phyloP scores from a whole-genome alignment of 64 coral and sea anemone species.

The Astreopora myriophthalma region DNA sequence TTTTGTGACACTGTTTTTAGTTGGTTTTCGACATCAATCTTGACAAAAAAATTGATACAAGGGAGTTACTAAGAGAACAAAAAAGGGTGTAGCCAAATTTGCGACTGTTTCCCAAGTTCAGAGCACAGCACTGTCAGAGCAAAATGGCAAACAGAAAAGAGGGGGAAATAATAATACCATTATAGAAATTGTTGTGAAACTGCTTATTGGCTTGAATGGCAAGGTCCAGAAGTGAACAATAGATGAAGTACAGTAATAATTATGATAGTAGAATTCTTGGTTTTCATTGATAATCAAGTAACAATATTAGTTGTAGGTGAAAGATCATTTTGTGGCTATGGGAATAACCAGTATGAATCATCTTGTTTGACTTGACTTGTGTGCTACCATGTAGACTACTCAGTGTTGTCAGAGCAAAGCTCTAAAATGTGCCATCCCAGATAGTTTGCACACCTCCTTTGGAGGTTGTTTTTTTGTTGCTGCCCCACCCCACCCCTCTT shows the following conservation, averaged over 20 bases:
- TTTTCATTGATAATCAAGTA: not conserved
- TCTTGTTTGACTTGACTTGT: not conserved
- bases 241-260: not conserved
- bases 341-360: not conserved
- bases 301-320: not conserved
- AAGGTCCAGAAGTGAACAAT: not conserved
- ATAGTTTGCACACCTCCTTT: no score
- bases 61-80: not conserved
- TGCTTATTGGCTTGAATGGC: not conserved
- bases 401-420: not conserved
- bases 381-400: constrained; percentile 15
- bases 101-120: not conserved
- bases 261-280: constrained; percentile 1
- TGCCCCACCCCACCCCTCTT: no score
- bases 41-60: not conserved
- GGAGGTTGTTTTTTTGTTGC: no score
- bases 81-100: not conserved
- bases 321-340: not conserved
- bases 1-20: not conserved
- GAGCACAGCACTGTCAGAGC: not conserved
- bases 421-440: not conserved
- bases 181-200: not conserved
- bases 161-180: not conserved
- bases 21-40: not conserved
- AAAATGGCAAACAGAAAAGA: not conserved